Evolutionary conservation across 2,888 invertebrate species (phyloP), one percentile per base, ranked within the genome.

Genomic region (Formica aserva): DNA sequence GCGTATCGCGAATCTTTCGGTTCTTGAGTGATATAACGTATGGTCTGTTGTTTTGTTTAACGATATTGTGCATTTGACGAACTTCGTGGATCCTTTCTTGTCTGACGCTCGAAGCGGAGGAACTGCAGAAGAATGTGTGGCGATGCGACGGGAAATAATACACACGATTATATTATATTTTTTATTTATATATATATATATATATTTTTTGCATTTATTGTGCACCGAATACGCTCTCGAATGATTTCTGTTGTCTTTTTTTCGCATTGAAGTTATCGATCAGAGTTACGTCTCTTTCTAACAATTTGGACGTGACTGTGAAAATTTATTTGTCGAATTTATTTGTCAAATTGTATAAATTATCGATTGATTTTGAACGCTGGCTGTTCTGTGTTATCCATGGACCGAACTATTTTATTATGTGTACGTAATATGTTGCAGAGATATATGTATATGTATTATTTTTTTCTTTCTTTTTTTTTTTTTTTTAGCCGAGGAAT

Each of bases 1-100:
- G 22, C 38, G 38, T 77, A 55, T 38, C 52, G 52, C 52, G 26
- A 69, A 55, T 52, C 52, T 76, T 76, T 69, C 26, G 38, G 65
- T 88, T 83, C 78, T 74, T 63, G 84, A 88, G 86, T 84, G 85
- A 88, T 87, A 86, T 62, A 55, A 41, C 83, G 81, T 88, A 86
- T 65, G 87, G 71, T 88, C 72, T 85, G 87, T 90, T 90, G 80
- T 88, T 91, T 91, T 84, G 80, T 90, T 89, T 81, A 67, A 87
- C 74, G 65, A 74, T 77, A 52, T 52, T 69, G 55, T 82, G 85
- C 72, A 48, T 76, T 76, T 66, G 29, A 66, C 6, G 66, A 76
- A 76, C 57, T 62, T 75, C 63, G 29, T 78, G 80, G 41, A 86
- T 81, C 35, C 41, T 57, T 48, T 67, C 65, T 74, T 38, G 63